phyloP scores from a whole-genome alignment of 2,888 invertebrate species.

The Dynastes maya region DNA sequence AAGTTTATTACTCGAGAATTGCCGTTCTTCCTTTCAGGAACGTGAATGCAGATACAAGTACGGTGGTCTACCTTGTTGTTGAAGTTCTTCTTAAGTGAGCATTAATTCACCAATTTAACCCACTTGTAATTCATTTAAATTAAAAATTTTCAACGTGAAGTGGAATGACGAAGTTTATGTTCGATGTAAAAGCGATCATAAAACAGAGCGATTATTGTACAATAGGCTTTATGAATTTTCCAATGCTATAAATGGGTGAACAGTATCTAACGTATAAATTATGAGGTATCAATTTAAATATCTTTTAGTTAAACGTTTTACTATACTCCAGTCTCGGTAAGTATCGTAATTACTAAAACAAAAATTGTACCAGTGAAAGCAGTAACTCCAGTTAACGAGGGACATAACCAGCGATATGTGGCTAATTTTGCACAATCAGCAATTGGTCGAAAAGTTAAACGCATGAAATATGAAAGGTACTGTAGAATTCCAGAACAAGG shows the following conservation, averaged over 20 bases:
- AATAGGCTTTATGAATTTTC: not conserved
- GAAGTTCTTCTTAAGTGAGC: constrained; percentile 16
- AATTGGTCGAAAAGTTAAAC: no score
- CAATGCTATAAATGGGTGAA: not conserved
- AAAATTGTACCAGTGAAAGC: no score
- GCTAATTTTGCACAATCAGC: no score
- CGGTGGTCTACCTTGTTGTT: not conserved
- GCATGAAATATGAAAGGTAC: no score
- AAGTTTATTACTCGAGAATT: not conserved
- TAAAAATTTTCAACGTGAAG: constrained; percentile 9
- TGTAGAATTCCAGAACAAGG: no score
- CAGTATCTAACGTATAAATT: no score
- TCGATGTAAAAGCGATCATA: constrained; percentile 22
- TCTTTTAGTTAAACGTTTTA: no score
- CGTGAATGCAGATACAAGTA: not conserved
- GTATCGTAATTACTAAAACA: no score
- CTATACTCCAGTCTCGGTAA: no score
- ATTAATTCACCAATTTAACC: constrained; percentile 8
- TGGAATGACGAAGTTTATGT: constrained; percentile 22
- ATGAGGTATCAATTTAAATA: no score
- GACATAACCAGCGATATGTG: no score
- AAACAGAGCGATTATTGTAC: constrained; percentile 3
- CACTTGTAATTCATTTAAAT: constrained; percentile 36
- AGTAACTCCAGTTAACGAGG: no score
- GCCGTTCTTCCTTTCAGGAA: constrained; percentile 5